These are phyloP conservation scores for Tinamus major DNA, from an alignment of 2,797 vertebrate species.

Conservation along the genomic window DNA sequence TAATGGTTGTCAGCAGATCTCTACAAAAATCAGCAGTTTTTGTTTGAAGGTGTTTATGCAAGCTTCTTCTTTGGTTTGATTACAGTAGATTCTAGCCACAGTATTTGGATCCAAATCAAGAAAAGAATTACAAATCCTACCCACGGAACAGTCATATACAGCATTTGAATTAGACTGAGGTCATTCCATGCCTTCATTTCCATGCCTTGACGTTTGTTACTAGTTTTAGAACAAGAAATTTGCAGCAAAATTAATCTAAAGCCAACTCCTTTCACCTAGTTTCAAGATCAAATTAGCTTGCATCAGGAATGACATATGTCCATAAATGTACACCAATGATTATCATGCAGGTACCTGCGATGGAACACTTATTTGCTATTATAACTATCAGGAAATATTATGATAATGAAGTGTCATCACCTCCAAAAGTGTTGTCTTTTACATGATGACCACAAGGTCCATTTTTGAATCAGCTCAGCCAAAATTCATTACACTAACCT, in stretches of 20 bases:
- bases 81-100: slow-evolving; percentile 44
- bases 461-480: slow-evolving; percentile 32
- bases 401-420: not conserved
- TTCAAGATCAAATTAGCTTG: slow-evolving; percentile 13
- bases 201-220: slow-evolving; percentile 47
- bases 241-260: slow-evolving; percentile 20
- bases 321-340: slow-evolving; percentile 1
- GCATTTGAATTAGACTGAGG: slow-evolving; percentile 54
- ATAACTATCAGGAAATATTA: slow-evolving; percentile 54
- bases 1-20: slow-evolving; percentile 44
- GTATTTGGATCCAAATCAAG: slow-evolving; percentile 44
- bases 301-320: slow-evolving; percentile 17
- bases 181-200: slow-evolving; percentile 50
- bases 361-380: slow-evolving; percentile 39
- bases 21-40: slow-evolving; percentile 39
- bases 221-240: slow-evolving; percentile 43
- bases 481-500: slow-evolving; percentile 53
- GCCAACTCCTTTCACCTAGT: slow-evolving; percentile 35
- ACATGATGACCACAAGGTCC: slow-evolving; percentile 19
- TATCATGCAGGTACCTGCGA: slow-evolving; percentile 37
- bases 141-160: slow-evolving; percentile 38
- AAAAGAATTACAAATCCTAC: slow-evolving; percentile 52
- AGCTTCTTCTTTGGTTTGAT: slow-evolving; percentile 50
- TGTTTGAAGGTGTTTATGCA: slow-evolving; percentile 48
- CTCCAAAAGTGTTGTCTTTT: slow-evolving; percentile 21